phyloP scores from a whole-genome alignment of 2,113 vertebrate species.

The Helogale parvula region DNA sequence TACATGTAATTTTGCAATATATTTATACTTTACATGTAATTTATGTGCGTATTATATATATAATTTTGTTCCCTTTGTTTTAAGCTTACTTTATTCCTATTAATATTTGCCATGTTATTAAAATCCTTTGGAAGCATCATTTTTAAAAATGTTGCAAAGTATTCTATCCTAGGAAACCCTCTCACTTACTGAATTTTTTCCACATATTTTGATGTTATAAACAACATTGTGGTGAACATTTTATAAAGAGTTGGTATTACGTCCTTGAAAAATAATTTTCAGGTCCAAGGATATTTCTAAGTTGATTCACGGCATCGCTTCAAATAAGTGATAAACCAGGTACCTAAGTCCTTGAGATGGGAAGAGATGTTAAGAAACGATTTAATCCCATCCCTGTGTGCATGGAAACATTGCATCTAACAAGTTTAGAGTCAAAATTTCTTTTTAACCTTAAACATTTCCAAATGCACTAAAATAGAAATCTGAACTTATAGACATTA shows the following conservation, averaged over 20 bases:
- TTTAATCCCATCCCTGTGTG: not conserved
- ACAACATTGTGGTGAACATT: not conserved
- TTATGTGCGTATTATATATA: not conserved
- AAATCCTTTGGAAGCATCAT: not conserved
- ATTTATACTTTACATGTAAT: not conserved
- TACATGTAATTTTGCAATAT: not conserved
- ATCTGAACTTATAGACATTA: slow-evolving; percentile 16
- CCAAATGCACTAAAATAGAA: not conserved
- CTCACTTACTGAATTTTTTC: not conserved
- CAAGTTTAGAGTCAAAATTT: not conserved
- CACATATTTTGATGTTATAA: not conserved
- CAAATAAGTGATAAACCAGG: not conserved
- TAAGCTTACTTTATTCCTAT: not conserved
- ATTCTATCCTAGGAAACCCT: not conserved
- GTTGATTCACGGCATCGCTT: not conserved
- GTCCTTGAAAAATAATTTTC: not conserved
- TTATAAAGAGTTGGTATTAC: not conserved
- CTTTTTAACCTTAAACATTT: not conserved
- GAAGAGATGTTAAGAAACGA: not conserved
- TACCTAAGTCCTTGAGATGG: not conserved
- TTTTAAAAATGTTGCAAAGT: not conserved
- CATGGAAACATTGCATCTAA: not conserved
- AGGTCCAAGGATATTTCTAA: not conserved
- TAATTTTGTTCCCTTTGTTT: not conserved
- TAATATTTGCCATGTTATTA: not conserved